phyloP scores from a whole-genome alignment of 1,140 invertebrate species.

The Oryctes rhinoceros region DNA sequence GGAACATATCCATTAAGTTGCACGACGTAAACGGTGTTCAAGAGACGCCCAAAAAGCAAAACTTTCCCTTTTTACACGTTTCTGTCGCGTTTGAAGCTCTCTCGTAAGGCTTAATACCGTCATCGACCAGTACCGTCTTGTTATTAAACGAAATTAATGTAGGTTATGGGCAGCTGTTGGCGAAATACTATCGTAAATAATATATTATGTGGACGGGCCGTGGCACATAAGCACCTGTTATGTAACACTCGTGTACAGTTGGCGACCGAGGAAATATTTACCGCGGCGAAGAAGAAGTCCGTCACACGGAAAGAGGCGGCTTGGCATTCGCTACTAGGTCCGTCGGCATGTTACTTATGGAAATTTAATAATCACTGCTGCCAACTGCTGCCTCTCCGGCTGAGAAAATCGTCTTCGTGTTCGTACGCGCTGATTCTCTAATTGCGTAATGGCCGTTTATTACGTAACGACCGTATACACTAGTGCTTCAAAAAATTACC shows the following conservation, averaged over 20 bases:
- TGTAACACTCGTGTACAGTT: slow-evolving; percentile 22
- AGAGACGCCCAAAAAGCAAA: background rate
- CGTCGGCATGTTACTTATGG: slow-evolving; percentile 7
- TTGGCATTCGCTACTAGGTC: background rate
- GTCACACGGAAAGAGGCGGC: background rate
- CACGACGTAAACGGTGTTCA: too few species aligned
- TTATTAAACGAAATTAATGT: slow-evolving; percentile 27
- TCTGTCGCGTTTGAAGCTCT: background rate
- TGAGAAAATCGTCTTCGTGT: background rate
- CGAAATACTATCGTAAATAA: slow-evolving; percentile 35
- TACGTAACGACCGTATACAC: slow-evolving; percentile 11
- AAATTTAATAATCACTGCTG: slow-evolving; percentile 33
- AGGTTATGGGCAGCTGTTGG: slow-evolving; percentile 36
- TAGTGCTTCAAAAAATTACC: slow-evolving; percentile 28
- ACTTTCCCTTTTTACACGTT: slow-evolving; percentile 13
- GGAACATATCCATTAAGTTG: too few species aligned
- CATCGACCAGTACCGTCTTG: background rate
- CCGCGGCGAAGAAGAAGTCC: background rate
- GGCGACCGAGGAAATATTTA: background rate
- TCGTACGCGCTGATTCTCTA: slow-evolving; percentile 13
- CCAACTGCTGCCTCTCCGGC: slow-evolving; percentile 17
- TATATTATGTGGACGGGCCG: slow-evolving; percentile 8
- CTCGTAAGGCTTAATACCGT: too few species aligned
- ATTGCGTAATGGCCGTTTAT: slow-evolving; percentile 17
- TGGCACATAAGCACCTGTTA: slow-evolving; percentile 29